Conservation (phyloP, 1,140 invertebrate species). For the Agraylea sexmaculata region DNA sequence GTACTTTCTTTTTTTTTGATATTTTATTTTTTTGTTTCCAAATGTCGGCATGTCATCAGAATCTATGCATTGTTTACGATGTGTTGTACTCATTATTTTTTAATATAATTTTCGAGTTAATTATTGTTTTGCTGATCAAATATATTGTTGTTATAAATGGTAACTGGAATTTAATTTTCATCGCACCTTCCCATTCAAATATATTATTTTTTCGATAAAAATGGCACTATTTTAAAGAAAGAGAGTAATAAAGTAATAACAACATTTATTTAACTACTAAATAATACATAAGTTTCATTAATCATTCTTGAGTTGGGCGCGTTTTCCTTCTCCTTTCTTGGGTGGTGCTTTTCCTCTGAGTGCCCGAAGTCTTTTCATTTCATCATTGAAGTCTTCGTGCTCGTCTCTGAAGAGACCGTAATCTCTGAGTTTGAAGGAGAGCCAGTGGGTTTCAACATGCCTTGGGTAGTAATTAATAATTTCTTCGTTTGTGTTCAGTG, state of each 20-base stretch:
- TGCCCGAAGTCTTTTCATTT: slow-evolving; percentile 64
- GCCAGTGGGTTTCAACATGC: slow-evolving; percentile 56
- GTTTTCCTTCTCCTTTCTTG: slow-evolving; percentile 43
- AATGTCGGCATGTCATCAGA: too few species aligned
- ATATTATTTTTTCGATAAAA: neutral
- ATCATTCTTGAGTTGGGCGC: neutral
- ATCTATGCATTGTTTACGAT: too few species aligned
- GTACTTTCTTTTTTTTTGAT: slow-evolving; percentile 1
- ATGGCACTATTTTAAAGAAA: neutral
- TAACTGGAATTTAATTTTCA: neutral
- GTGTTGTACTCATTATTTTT: too few species aligned
- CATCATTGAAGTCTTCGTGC: slow-evolving; percentile 85
- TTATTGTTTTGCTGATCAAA: slow-evolving; percentile 18
- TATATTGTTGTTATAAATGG: slow-evolving; percentile 18
- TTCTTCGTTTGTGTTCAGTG: slow-evolving; percentile 59
- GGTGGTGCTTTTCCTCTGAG: slow-evolving; percentile 66
- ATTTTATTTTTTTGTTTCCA: slow-evolving; percentile 1
- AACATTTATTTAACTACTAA: slow-evolving; percentile 2
- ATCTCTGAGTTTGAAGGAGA: slow-evolving; percentile 58
- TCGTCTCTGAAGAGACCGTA: slow-evolving; percentile 82
- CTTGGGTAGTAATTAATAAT: slow-evolving; percentile 79
- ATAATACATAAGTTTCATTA: slow-evolving; percentile 8
- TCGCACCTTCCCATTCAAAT: neutral
- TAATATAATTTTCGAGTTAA: too few species aligned
- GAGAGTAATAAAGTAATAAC: neutral